A percentile compares a stretch with the other conserved stretches of the same genome.
Evolutionary conservation across 2,888 invertebrate genomes (phyloP).

Genomic region (Sacculina carcini): DNA sequence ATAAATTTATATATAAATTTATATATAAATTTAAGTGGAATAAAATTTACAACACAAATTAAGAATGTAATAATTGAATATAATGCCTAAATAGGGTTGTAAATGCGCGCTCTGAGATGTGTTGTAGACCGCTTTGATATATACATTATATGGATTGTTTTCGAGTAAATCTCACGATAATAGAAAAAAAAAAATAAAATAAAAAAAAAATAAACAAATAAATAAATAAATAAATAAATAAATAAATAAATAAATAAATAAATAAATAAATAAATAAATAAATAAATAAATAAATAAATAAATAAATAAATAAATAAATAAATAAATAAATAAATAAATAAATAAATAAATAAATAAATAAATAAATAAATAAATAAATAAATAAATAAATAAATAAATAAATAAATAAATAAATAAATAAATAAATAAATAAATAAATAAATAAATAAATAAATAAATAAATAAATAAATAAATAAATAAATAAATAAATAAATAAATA

Average conservation of each 20-base stretch:
- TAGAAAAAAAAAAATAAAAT: neutral
- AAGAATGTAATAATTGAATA: neutral
- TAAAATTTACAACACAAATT: neutral
- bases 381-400: neutral
- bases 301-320: neutral
- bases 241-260: neutral
- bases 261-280: neutral
- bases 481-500: too few species aligned
- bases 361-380: neutral
- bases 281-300: neutral
- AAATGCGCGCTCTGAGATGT: too few species aligned
- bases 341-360: neutral
- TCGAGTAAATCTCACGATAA: neutral
- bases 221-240: neutral
- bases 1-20: constrained; percentile 1
- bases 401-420: neutral
- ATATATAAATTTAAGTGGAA: neutral
- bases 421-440: neutral
- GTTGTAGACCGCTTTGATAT: too few species aligned
- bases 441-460: too few species aligned
- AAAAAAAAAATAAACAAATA: neutral
- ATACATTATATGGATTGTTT: too few species aligned
- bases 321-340: neutral
- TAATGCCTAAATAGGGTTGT: neutral
- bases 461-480: too few species aligned